Base-by-base conservation (phyloP, 2,113 vertebrate species). In the Cepphus grylle region DNA sequence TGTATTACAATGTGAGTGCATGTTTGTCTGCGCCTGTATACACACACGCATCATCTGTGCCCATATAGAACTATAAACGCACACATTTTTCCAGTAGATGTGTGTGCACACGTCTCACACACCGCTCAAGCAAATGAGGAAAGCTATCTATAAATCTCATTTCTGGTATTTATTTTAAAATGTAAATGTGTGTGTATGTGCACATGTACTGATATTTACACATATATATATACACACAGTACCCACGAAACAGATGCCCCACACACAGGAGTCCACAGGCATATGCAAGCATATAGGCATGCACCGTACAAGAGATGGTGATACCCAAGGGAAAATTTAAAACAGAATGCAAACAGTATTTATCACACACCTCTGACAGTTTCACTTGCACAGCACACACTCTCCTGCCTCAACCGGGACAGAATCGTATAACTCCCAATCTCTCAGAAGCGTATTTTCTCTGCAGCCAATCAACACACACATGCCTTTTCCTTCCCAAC, bases 231-330 rank as follows among this genome's bases (percentile, higher is more conserved):
- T 92, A 93, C 90, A 94, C 93, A 95, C 34, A 38, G 86, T 93
- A 87, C 88, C 94, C 95, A 97, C 84, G 43, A 93, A 96, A 92
- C 96, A 95, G 91, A 95, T 94, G 92, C 92, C 96, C 94, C 47
- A 1, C 34, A 53, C 88, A 26, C 79, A 84, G 76, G 82, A 94
- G 91, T 90, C 86, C 94, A 89, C 88, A 65, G 4, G 3, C 93
- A 89, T 88, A 81, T 42, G 91, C 83, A 93, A 66, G 86, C 73
- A 73, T 53, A 74, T 22, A 96, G 89, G 83, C 94, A 61, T 30
- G 69, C 15, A 63, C 61, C 69, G 52, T 14, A n/a, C 43, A 52
- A 81, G 81, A 79, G 81, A 72, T 69, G 76, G 70, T 56, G 86
- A 95, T 79, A 72, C 56, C 67, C 91, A 69, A 53, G 88, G 73